Percentiles rank a stretch among this genome's conserved stretches.
phyloP scores from a whole-genome alignment of 2,113 vertebrate genomes.

The Cygnus buccinator region DNA sequence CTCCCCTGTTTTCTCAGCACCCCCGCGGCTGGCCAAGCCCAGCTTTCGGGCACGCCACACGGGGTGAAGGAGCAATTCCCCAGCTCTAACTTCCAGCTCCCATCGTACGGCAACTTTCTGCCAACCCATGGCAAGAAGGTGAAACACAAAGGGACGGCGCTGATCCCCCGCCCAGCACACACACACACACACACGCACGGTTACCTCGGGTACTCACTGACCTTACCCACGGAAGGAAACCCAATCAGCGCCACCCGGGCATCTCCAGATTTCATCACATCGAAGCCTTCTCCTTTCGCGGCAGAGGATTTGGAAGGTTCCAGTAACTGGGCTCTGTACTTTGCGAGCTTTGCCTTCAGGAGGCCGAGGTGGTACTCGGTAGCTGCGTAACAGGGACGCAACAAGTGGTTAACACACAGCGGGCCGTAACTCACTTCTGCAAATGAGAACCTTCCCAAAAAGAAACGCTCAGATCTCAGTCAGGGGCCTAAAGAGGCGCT shows the following conservation, averaged over 20 bases:
- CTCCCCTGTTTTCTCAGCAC: background rate
- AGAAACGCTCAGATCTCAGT: rapidly evolving
- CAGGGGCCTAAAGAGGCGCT: rapidly evolving
- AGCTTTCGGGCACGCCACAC: no score
- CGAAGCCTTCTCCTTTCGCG: conserved; percentile 95
- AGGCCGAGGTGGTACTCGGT: conserved; percentile 97
- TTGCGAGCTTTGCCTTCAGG: conserved; percentile 96
- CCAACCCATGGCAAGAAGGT: rapidly evolving
- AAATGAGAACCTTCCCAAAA: background rate
- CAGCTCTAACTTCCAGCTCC: background rate
- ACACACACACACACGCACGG: no score
- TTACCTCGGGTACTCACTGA: conserved; percentile 69
- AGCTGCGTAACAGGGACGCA: conserved; percentile 71
- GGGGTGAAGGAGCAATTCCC: rapidly evolving
- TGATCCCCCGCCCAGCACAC: no score
- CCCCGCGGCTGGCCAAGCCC: no score
- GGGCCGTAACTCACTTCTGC: background rate
- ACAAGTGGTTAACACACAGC: background rate
- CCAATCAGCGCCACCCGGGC: conserved; percentile 96
- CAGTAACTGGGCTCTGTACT: conserved; percentile 94
- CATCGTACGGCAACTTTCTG: rapidly evolving
- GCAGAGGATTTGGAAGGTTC: conserved; percentile 93
- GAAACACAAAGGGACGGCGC: background rate
- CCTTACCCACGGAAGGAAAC: conserved; percentile 99
- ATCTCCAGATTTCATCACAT: conserved; percentile 99